Conservation (phyloP, 2,113 vertebrate genomes). For the Corydoras sp. region DNA sequence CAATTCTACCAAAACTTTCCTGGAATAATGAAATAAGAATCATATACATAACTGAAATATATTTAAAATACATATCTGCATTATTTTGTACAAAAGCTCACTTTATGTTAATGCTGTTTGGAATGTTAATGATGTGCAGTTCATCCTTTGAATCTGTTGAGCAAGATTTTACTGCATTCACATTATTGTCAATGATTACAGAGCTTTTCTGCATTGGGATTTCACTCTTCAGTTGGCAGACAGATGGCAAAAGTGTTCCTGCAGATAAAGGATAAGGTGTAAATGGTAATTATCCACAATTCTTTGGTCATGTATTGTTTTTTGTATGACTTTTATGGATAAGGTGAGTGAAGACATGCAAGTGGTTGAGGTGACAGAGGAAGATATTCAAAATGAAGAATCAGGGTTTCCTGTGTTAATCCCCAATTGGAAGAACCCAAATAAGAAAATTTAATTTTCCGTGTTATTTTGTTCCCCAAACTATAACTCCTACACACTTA, state of each 20-base stretch:
- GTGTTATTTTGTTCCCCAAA: too few species aligned
- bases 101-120: slow-evolving; percentile 48
- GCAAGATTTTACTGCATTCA: slow-evolving; percentile 44
- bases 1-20: slow-evolving; percentile 52
- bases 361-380: too few species aligned
- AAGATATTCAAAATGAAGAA: too few species aligned
- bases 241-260: slow-evolving; percentile 39
- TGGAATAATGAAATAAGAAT: slow-evolving; percentile 29
- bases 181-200: background rate
- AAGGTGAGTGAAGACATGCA: too few species aligned
- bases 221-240: slow-evolving; percentile 50
- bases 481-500: too few species aligned
- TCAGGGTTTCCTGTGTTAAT: too few species aligned
- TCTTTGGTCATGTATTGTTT: too few species aligned
- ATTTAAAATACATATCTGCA: background rate
- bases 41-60: background rate
- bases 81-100: slow-evolving; percentile 36
- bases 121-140: slow-evolving; percentile 68
- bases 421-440: too few species aligned
- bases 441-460: too few species aligned
- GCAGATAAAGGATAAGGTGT: slow-evolving; percentile 1
- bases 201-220: slow-evolving; percentile 46
- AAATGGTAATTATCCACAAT: too few species aligned
- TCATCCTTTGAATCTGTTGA: slow-evolving; percentile 21
- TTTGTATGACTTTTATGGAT: too few species aligned